A percentile compares a stretch with the other conserved stretches of the same genome.
These are phyloP conservation scores for Characodon lateralis DNA, from an alignment of 2,797 vertebrate genomes.

Conservation along the genomic window DNA sequence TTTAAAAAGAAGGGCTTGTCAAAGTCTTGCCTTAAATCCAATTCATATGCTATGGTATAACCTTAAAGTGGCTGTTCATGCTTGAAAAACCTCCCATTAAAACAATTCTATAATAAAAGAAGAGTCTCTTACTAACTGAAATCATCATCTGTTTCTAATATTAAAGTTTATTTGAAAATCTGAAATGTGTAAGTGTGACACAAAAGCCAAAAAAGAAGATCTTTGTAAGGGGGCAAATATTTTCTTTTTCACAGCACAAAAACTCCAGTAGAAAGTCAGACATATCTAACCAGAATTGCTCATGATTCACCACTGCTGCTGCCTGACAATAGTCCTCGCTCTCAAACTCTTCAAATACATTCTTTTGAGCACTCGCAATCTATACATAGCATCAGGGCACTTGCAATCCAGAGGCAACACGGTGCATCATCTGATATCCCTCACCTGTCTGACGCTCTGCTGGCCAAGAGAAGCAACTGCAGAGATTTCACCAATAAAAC, in stretches of 20 bases:
- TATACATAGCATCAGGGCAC: constrained; percentile 62
- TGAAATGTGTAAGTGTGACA: not conserved
- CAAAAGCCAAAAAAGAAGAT: not conserved
- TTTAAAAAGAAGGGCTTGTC: not conserved
- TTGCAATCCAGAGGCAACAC: constrained; percentile 48
- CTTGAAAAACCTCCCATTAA: not conserved
- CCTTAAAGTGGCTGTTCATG: not conserved
- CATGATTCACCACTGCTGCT: constrained; percentile 59
- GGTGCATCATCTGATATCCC: constrained; percentile 65
- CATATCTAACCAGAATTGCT: constrained; percentile 44
- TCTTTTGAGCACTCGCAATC: constrained; percentile 43
- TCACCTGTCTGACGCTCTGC: constrained; percentile 47
- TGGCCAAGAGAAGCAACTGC: constrained; percentile 47
- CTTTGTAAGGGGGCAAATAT: not conserved
- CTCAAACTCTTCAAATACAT: constrained; percentile 44
- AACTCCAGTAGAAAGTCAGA: constrained; percentile 44
- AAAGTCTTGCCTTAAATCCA: not conserved
- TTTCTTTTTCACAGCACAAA: constrained; percentile 1
- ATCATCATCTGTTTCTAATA: not conserved
- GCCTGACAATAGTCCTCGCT: constrained; percentile 61
- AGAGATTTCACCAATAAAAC: constrained; percentile 64
- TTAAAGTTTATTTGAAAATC: not conserved
- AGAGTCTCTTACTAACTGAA: not conserved
- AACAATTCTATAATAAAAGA: not conserved
- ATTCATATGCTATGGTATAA: not conserved